phyloP scores from a whole-genome alignment of 2,113 vertebrate genomes.

The Edolisoma coerulescens region DNA sequence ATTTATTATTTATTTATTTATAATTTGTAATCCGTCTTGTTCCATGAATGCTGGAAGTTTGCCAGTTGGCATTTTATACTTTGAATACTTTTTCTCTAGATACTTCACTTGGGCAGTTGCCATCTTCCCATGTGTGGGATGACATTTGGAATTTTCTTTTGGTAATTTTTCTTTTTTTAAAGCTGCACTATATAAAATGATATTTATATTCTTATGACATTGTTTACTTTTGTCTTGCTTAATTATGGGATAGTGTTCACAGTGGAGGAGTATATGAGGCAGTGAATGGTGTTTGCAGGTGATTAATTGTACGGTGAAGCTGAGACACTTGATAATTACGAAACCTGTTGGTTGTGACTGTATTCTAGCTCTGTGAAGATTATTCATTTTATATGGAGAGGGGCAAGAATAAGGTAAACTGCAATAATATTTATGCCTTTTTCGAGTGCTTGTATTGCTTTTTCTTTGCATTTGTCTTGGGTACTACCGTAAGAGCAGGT shows the following conservation, averaged over 20 bases:
- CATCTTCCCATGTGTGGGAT: background rate
- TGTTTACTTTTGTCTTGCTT: conserved; percentile 65
- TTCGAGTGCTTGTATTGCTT: background rate
- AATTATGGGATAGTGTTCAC: conserved; percentile 46
- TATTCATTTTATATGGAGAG: background rate
- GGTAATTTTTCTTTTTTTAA: background rate
- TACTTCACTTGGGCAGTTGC: background rate
- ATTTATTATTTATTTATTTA: background rate
- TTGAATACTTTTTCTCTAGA: background rate
- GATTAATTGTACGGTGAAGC: conserved; percentile 20
- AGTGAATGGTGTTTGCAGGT: conserved; percentile 33
- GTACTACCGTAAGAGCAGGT: background rate
- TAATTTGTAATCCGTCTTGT: background rate
- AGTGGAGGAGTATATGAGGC: background rate
- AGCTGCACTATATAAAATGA: background rate
- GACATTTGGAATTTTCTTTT: background rate
- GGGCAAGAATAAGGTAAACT: background rate
- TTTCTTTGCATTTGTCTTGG: background rate
- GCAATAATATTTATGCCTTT: background rate
- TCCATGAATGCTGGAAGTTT: background rate
- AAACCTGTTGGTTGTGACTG: background rate
- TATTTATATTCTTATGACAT: conserved; percentile 18
- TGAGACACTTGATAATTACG: conserved; percentile 16
- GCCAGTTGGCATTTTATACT: background rate
- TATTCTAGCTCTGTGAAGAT: background rate